Evolutionary conservation across 2,113 vertebrate genomes (phyloP), one percentile per base, ranked within the genome.

Genomic region (Aegithalos caudatus): DNA sequence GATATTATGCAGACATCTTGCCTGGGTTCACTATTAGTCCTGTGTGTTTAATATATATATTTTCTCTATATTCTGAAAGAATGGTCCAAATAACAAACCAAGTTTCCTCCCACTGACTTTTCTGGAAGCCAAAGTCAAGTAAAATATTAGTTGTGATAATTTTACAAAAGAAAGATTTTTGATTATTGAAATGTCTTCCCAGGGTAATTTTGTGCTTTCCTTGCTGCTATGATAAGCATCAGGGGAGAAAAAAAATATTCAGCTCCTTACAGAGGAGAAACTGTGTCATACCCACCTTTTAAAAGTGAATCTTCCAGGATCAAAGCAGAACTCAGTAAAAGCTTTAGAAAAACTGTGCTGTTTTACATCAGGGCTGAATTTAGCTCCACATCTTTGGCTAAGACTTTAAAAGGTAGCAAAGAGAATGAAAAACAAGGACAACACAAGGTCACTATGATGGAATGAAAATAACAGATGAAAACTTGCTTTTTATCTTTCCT

Each of bases 331-430:
- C 78, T 66, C 21, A 79, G 81, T 54, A 93, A 93, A 94, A 91
- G 92, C 91, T 86, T 93, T 86, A 94, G 76, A 95, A 94, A 93
- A 93, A 92, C n/a, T 67, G 51, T 81, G 42, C 91, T 91, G 85
- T 96, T 94, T 96, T 97, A 97, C 95, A 97, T 94, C 67, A 79
- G 76, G 81, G 69, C 91, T 92, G 95, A 95, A 97, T 97, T 96
- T 92, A 96, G 92, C 79, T 94, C 53, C 33, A 94, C 66, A 81
- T 85, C 92, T 95, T 94, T 88, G 40, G 51, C 69, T 87, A 57
- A 95, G 82, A 80, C 47, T 93, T 95, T 90, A 50, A 93, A 97
- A 96, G 78, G 92, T 82, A 95, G 92, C 51, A 92, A 78, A 81
- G 35, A 54, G 37, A 74, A 37, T 27, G 45, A 77, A 93, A 94